Base-by-base conservation (phyloP, 2,113 vertebrate species). In the Vidua chalybeata region DNA sequence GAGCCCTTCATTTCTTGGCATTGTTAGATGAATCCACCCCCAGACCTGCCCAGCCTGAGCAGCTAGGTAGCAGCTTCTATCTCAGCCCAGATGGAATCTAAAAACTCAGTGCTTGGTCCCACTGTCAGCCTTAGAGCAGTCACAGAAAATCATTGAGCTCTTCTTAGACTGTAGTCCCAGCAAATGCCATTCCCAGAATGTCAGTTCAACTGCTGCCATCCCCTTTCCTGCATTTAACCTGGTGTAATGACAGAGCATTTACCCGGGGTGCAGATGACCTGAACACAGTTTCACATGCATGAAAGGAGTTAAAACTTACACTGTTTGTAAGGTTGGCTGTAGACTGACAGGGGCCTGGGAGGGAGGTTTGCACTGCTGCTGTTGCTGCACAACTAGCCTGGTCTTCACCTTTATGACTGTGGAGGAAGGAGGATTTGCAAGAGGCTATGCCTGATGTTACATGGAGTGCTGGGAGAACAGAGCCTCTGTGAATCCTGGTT, bases 11-110 rank as follows among this genome's bases (percentile, higher is more conserved):
- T 33, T 68, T 92, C 56, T 64, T 64, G 23, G 35, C 17, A 21
- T 11, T 1, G 0, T n/a, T n/a, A 27, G 3, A 31, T 52, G 27
- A 83, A 31, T 43, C 4, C n/a, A n/a, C 5, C 43, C 5, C 9
- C 7, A 82, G 67, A 56, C 6, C 39, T 52, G 9, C 20, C 56
- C 52, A 56, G 16, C 56, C 71, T 56, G 27, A 79, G 49, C 39
- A 82, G 20, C 13, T 22, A 8, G 9, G 27, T 17, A 83, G 31
- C 27, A 69, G 12, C 31, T 73, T 63, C 79, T 33, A 66, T 20
- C 11, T 92, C 54, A 69, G 41, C 24, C 48, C 10, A 22, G 7
- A 15, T 73, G 30, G n/a, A 35, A 61, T 41, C 37, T 0, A 0
- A 51, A 55, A 61, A 16, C 11, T 10, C 27, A 39, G 24, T 56